Evolutionary conservation across 2,888 invertebrate genomes (phyloP).

Genomic region (Hemithea aestivaria): DNA sequence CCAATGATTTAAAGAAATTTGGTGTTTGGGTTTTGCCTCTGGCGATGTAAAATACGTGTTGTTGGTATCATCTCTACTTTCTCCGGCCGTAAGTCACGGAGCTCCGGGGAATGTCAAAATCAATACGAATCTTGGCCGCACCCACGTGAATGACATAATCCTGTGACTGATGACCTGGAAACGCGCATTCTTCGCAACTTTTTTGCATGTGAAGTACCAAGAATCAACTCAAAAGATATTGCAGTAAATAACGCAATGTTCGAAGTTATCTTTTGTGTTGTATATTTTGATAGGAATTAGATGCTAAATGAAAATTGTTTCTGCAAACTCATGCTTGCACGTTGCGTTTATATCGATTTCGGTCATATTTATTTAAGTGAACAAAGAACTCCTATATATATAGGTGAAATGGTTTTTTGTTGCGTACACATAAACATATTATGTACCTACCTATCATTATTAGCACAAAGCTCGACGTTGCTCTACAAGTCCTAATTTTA

Average conservation of each 20-base stretch:
- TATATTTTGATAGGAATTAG: too few species aligned
- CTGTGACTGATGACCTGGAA: constrained; percentile 31
- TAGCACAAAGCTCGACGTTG: too few species aligned
- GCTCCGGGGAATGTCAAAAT: constrained; percentile 46
- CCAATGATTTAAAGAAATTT: constrained; percentile 28
- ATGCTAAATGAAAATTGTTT: too few species aligned
- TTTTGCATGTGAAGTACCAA: constrained; percentile 1
- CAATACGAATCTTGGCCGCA: constrained; percentile 42
- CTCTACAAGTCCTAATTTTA: too few species aligned
- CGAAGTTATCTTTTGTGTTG: too few species aligned
- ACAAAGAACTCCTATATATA: too few species aligned
- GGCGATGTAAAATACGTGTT: constrained; percentile 39
- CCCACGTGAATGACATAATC: constrained; percentile 44
- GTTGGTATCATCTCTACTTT: constrained; percentile 39
- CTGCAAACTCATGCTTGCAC: too few species aligned
- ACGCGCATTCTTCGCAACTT: constrained; percentile 17
- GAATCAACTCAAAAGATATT: constrained; percentile 8
- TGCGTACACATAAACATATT: too few species aligned
- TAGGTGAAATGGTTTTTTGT: too few species aligned
- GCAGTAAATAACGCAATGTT: neutral
- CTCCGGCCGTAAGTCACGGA: constrained; percentile 49
- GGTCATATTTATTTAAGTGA: too few species aligned
- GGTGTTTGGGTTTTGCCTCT: constrained; percentile 21
- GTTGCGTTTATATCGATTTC: too few species aligned
- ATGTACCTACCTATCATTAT: too few species aligned